Evolutionary conservation across 92 coral and sea anemone genomes (phyloP), one percentile per base, ranked within the genome.

Genomic region (Montipora capitata): DNA sequence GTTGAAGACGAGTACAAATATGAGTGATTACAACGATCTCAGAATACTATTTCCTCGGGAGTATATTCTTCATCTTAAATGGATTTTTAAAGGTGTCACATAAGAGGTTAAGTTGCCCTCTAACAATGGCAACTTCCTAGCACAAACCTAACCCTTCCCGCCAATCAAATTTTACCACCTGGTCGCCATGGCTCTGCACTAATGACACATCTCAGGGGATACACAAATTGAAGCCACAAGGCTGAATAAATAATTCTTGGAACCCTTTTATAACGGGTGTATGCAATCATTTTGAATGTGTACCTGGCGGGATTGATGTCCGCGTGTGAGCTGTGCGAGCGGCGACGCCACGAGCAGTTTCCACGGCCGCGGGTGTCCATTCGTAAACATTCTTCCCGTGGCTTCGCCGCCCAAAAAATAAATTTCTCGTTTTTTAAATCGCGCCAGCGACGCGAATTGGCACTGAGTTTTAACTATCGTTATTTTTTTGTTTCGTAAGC

Each of bases 241-340:
- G 77, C 68, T 69, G 11, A 27, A 68, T 39, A 68, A 81, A 81
- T 68, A 68, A 68, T 68, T 38, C 52, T 14, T 35, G 51, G 51
- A 13, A 35, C 40, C 35, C 9, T 38, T 40, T 54, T n/a, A n/a
- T 68, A 35, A 39, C 52, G 51, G 27, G 2, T 40, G 10, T 13
- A 35, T 38, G 48, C 10, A 48, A 48, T 48, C 6, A 48, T 54
- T 7, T 54, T 54, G 8, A 7, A 4, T 27, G 35, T 27, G 7
- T 48, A 5, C 6, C 52, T 48, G 52, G 52, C 10, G 7, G 35
- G 35, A 5, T 48, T 48, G 7, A 48, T 48, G 7, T 5, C 10
- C 10, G 52, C 52, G 6, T 48, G 10, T 48, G 52, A 48, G 10
- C 6, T 10, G 10, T 48, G 52, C 7, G 10, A 48, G 52, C 7